These are phyloP conservation scores for Mylabris sibirica DNA, from an alignment of 2,888 invertebrate species.

Conservation along the genomic window DNA sequence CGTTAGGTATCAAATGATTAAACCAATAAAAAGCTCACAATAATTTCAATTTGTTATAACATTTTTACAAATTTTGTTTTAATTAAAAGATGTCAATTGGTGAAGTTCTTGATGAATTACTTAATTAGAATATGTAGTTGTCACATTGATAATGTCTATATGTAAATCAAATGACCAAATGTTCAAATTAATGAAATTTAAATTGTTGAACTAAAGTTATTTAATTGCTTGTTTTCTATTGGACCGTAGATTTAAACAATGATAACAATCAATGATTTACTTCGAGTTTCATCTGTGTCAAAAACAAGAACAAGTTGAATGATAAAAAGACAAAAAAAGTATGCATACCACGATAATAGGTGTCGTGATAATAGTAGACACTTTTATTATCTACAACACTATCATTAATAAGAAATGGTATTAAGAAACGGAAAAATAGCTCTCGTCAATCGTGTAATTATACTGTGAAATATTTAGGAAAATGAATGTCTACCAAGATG, in stretches of 20 bases:
- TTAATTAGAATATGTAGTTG: background rate
- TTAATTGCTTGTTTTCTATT: constrained; percentile 11
- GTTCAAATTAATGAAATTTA: background rate
- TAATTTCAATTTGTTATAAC: background rate
- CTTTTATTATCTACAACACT: background rate
- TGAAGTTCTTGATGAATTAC: background rate
- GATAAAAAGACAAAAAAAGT: background rate
- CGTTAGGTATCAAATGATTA: background rate
- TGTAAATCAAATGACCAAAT: background rate
- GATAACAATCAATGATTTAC: constrained; percentile 8
- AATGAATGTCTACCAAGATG: constrained; percentile 6
- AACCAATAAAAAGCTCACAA: background rate
- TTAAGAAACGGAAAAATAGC: background rate
- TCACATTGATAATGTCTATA: constrained; percentile 2
- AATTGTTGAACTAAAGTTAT: constrained; percentile 2
- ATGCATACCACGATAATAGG: background rate
- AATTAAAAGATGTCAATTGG: background rate
- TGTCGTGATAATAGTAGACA: background rate
- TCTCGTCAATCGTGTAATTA: constrained; percentile 6
- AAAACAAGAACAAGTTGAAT: background rate
- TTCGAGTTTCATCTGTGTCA: background rate
- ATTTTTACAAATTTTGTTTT: background rate
- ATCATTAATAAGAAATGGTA: background rate
- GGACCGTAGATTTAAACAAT: background rate
- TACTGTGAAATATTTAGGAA: constrained; percentile 3